A percentile compares a stretch with the other conserved stretches of the same genome.
Conservation (phyloP, 2,797 vertebrate species). For the Mastacembelus armatus region DNA sequence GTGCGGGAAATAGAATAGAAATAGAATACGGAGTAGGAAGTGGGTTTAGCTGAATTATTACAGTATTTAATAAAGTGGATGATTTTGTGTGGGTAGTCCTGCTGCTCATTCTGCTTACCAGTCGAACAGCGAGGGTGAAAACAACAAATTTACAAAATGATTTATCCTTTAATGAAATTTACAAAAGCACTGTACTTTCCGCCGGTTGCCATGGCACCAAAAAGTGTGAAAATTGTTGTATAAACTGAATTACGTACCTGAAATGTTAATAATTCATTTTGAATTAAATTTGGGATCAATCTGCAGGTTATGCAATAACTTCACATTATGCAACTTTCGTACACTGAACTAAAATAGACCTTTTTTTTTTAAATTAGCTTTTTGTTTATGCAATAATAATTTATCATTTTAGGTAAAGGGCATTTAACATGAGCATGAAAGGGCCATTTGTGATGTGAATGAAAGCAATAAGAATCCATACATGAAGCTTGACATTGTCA, state of each 20-base stretch:
- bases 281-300: background rate
- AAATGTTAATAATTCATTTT: background rate
- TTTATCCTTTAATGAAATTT: no score
- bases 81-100: no score
- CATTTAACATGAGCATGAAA: background rate
- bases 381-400: background rate
- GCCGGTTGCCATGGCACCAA: background rate
- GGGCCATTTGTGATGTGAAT: background rate
- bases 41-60: no score
- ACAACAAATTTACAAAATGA: no score
- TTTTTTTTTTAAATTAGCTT: background rate
- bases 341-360: background rate
- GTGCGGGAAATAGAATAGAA: no score
- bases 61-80: no score
- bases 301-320: background rate
- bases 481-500: background rate
- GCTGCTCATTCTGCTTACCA: no score
- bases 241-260: no score
- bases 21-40: no score
- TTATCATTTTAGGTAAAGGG: no score
- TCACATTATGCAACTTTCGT: background rate
- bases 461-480: background rate
- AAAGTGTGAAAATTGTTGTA: no score
- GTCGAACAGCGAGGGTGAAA: background rate
- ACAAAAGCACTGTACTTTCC: background rate